Evolutionary conservation across 2,113 vertebrate genomes (phyloP).

Genomic region (Calyptommatus sinebrachiatus): DNA sequence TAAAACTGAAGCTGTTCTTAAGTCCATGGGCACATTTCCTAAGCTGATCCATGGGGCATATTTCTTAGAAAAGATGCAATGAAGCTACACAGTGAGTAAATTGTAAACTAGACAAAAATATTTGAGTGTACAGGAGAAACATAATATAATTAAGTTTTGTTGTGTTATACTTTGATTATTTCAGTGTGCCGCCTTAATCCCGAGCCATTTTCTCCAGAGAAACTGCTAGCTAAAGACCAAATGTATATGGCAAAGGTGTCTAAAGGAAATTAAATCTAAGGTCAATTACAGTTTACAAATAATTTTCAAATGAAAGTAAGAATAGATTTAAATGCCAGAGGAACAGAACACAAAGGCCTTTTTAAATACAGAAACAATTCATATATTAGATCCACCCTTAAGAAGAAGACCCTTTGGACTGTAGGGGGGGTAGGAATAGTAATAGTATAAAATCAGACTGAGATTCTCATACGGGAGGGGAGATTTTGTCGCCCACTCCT

Average conservation of each 20-base stretch:
- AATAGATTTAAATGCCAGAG: background rate
- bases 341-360: background rate
- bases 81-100: background rate
- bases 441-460: no score
- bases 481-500: no score
- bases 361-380: slow-evolving; percentile 12
- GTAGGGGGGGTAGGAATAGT: no score
- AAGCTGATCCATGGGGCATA: background rate
- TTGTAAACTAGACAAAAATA: background rate
- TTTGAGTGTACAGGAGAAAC: background rate
- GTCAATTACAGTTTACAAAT: background rate
- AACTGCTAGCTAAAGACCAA: background rate
- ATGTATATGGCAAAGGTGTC: background rate
- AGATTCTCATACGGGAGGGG: no score
- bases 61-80: background rate
- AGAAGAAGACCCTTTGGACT: no score
- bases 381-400: no score
- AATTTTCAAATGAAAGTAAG: background rate
- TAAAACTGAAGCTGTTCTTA: no score
- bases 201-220: background rate
- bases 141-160: background rate
- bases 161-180: background rate
- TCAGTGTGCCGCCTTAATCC: background rate
- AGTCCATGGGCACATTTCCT: no score
- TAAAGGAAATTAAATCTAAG: background rate